These are phyloP conservation scores for Hyppa rectilinea DNA, from an alignment of 2,888 invertebrate genomes.

Conservation along the genomic window DNA sequence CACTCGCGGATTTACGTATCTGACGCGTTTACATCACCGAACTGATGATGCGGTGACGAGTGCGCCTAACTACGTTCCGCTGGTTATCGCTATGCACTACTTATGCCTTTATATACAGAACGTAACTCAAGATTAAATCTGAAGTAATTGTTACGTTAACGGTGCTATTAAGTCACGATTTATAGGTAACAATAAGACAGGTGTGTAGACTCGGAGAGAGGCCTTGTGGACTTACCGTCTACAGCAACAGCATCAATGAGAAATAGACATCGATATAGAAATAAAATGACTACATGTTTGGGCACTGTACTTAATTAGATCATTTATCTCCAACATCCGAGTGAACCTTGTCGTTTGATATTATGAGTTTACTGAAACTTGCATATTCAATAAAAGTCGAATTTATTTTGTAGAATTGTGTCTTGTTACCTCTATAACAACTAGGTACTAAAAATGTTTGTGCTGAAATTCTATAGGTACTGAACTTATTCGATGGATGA, in stretches of 20 bases:
- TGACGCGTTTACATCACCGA: constrained; percentile 67
- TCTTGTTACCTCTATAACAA: not conserved
- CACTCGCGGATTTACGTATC: constrained; percentile 69
- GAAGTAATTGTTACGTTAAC: constrained; percentile 78
- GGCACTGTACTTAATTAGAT: constrained; percentile 78
- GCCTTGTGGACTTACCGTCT: constrained; percentile 70
- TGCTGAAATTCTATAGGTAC: not conserved
- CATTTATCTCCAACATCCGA: constrained; percentile 76
- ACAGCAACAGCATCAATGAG: constrained; percentile 75
- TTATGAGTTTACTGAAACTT: constrained; percentile 16
- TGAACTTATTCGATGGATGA: not conserved
- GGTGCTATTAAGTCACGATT: constrained; percentile 76
- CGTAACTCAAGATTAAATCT: constrained; percentile 79
- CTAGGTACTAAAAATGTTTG: not conserved
- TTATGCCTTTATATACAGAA: constrained; percentile 69
- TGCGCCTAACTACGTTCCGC: constrained; percentile 69
- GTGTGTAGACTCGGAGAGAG: constrained; percentile 68
- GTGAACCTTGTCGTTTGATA: constrained; percentile 29
- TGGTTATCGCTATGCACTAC: constrained; percentile 71
- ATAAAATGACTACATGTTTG: constrained; percentile 81
- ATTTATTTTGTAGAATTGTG: not conserved
- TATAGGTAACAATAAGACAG: constrained; percentile 77
- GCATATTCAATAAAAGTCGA: not conserved
- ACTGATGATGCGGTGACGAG: constrained; percentile 71
- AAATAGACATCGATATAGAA: constrained; percentile 80